phyloP scores from a whole-genome alignment of 2,797 vertebrate genomes.

The Cryptoblepharus egeriae region DNA sequence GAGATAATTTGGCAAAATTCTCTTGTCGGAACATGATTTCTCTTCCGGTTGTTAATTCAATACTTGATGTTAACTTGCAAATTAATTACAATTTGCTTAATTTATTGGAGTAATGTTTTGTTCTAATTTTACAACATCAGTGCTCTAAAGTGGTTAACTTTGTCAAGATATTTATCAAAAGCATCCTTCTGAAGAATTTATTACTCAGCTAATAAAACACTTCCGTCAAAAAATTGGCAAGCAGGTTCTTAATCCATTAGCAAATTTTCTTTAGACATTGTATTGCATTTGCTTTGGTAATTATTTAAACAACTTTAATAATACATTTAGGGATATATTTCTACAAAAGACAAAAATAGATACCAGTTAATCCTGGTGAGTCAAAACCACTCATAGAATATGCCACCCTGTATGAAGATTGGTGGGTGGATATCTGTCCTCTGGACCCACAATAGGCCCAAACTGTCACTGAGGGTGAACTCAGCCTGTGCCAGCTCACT shows the following conservation, averaged over 20 bases:
- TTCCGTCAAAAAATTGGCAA: conserved; percentile 31
- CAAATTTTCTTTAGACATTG: conserved; percentile 30
- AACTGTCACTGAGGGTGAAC: too few species aligned
- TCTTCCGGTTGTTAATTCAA: conserved; percentile 5
- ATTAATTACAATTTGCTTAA: conserved; percentile 8
- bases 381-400: conserved; percentile 29
- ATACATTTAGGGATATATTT: conserved; percentile 21
- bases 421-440: too few species aligned
- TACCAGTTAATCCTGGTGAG: background rate
- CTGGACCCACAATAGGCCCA: too few species aligned
- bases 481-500: too few species aligned
- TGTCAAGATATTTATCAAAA: background rate
- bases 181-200: background rate
- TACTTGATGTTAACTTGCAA: background rate
- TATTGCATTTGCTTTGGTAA: conserved; percentile 24
- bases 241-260: conserved; percentile 36
- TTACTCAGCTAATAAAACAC: conserved; percentile 20
- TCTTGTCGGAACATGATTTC: conserved; percentile 5
- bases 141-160: conserved; percentile 12
- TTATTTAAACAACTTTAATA: conserved; percentile 37
- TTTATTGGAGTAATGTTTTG: background rate
- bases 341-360: background rate
- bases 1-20: background rate
- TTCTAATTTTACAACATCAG: background rate
- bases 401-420: background rate